phyloP scores from a whole-genome alignment of 2,888 invertebrate species.

The Chloromyia formosa region DNA sequence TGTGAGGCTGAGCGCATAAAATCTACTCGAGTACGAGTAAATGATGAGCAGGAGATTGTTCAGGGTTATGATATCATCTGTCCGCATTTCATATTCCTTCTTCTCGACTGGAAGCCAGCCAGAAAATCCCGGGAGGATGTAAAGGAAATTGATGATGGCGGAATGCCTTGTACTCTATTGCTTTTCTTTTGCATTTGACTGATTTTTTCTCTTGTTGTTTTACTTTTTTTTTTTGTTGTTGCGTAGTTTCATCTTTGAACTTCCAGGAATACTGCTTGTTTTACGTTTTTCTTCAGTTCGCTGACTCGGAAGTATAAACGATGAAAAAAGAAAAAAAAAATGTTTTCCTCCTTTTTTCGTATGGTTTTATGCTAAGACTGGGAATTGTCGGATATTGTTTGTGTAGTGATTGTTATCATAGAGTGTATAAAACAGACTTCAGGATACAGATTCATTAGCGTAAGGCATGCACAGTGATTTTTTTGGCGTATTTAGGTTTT shows the following conservation, averaged over 20 bases:
- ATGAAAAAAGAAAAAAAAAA: not conserved
- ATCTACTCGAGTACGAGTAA: not conserved
- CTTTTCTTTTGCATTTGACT: not conserved
- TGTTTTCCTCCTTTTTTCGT: no score
- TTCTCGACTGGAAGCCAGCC: not conserved
- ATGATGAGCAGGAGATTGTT: slow-evolving; percentile 16
- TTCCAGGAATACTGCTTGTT: not conserved
- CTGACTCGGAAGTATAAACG: not conserved
- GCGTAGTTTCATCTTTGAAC: not conserved
- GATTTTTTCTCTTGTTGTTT: not conserved
- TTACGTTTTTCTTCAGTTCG: not conserved
- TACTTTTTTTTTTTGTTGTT: not conserved
- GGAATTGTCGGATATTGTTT: no score
- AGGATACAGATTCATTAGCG: no score
- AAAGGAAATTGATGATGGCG: slow-evolving; percentile 18
- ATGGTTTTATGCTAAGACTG: no score
- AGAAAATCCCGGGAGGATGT: slow-evolving; percentile 8
- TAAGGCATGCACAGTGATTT: no score
- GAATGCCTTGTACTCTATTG: not conserved
- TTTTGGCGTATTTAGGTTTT: no score
- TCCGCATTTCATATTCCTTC: slow-evolving; percentile 30
- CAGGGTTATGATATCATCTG: slow-evolving; percentile 35
- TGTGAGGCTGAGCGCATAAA: not conserved
- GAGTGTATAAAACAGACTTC: no score
- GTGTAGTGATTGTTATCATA: no score